Conservation (phyloP, 2,797 vertebrate species). For the Rhinogobio ventralis region DNA sequence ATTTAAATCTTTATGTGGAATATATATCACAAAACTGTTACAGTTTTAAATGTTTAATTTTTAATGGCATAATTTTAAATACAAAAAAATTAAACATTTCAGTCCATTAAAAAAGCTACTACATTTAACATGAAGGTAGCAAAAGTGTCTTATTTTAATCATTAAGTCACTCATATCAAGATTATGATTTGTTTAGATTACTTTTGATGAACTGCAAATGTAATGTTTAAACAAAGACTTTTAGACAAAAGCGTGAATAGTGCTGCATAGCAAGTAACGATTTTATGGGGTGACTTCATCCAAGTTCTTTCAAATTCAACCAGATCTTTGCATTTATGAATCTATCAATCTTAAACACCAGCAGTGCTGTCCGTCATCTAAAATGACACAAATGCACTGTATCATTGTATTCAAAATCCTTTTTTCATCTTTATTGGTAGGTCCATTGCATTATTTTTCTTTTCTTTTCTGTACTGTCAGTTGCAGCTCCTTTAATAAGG, state of each 20-base stretch:
- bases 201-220: neutral
- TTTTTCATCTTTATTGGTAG: neutral
- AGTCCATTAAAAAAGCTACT: neutral
- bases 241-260: neutral
- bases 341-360: neutral
- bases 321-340: neutral
- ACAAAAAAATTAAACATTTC: neutral
- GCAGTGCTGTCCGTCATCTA: neutral
- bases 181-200: neutral
- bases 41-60: neutral
- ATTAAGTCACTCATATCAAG: neutral
- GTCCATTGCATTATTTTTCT: neutral
- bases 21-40: no score
- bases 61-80: neutral
- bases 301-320: neutral
- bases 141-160: neutral
- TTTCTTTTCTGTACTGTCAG: neutral
- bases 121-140: neutral
- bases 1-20: no score
- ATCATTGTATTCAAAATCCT: neutral
- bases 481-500: conserved; percentile 32
- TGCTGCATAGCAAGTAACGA: neutral
- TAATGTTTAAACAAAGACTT: neutral
- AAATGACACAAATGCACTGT: neutral
- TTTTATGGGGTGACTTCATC: neutral